Evolutionary conservation across 2,888 invertebrate species (phyloP), one percentile per base, ranked within the genome.

Genomic region (Platycheirus rosarum): DNA sequence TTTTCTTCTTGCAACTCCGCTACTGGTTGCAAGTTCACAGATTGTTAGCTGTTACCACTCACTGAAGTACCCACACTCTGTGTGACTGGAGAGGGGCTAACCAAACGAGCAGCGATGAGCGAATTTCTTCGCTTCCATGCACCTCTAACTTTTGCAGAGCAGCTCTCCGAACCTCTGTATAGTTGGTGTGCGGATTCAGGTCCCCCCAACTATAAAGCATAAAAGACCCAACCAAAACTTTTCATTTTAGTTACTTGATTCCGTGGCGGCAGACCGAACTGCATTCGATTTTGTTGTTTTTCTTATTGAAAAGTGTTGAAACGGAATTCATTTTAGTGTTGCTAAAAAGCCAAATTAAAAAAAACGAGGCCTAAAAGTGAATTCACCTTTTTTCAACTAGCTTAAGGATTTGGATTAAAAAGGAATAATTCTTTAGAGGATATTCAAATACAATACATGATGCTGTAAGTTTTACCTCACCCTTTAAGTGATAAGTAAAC

Each of bases 191-290:
- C 26, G 23, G 29, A 23, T 46, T 9, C n/a, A 23, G 16, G 48
- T 70, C 57, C 70, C 76, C 75, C 68, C 80, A 62, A 70, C 76
- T 82, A 82, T 82, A 82, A 82, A 82, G 82, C 82, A 82, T 82
- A 82, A 82, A 82, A 82, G 82, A 77, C 82, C 82, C 68, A 65
- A 53, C 63, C 29, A 65, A 82, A 77, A 77, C 77, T 77, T 77
- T 73, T 77, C 82, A 82, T 82, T 82, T 82, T 73, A 77, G 82
- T 82, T n/a, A 82, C 68, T 82, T 82, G 82, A 77, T 77, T 77
- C 49, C 82, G 82, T 63, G 77, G 62, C 73, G 77, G 62, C 71
- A 82, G 68, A 71, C 73, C 82, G 65, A 77, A 68, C 82, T 82
- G 77, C 76, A 82, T 73, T 71, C 63, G 77, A 70, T 35, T 62